These are phyloP conservation scores for Mesochorus sp. DNA, from an alignment of 2,888 invertebrate species.

Conservation along the genomic window DNA sequence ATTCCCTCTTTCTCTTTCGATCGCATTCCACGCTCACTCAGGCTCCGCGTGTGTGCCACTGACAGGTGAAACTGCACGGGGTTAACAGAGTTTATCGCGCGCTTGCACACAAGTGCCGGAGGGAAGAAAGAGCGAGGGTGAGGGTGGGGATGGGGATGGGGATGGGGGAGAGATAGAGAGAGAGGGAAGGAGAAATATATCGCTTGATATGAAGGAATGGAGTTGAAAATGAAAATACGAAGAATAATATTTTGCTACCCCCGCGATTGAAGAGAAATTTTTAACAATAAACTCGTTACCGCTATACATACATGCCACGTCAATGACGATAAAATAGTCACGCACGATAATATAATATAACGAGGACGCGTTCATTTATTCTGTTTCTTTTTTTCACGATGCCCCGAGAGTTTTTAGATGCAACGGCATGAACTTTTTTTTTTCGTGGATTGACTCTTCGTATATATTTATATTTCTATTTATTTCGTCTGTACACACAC, in stretches of 20 bases:
- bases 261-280: slow-evolving; percentile 11
- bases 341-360: background rate
- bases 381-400: too few relatives aligned
- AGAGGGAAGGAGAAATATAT: background rate
- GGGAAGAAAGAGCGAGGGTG: too few relatives aligned
- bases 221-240: slow-evolving; percentile 41
- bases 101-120: slow-evolving; percentile 28
- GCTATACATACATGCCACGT: background rate
- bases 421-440: too few relatives aligned
- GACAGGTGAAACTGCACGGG: slow-evolving; percentile 64
- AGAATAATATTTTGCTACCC: slow-evolving; percentile 50
- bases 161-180: slow-evolving; percentile 9
- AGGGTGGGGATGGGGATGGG: too few relatives aligned
- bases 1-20: background rate
- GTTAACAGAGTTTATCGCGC: slow-evolving; percentile 52
- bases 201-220: slow-evolving; percentile 24
- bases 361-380: background rate
- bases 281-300: slow-evolving; percentile 34
- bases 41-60: slow-evolving; percentile 62
- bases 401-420: too few relatives aligned
- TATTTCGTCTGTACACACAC: too few relatives aligned
- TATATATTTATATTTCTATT: too few relatives aligned
- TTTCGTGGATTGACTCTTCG: too few relatives aligned
- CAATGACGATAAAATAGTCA: background rate
- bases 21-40: slow-evolving; percentile 33